These are phyloP conservation scores for Suncus etruscus DNA, from an alignment of 2,113 vertebrate genomes.

Conservation along the genomic window DNA sequence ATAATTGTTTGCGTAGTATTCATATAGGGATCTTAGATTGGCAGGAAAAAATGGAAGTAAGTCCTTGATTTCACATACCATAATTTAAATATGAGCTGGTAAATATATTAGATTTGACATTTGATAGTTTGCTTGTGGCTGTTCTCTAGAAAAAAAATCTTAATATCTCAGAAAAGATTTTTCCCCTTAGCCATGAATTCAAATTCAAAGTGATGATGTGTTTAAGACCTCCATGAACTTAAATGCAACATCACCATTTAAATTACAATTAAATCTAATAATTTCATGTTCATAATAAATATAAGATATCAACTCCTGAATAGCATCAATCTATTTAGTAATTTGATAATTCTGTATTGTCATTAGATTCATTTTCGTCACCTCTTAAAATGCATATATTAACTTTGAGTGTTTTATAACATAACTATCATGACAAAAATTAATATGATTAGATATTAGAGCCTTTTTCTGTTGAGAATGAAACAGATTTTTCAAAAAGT, in stretches of 20 bases:
- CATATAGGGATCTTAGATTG: not conserved
- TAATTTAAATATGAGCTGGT: not conserved
- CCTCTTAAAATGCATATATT: not conserved
- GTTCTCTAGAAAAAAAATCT: not conserved
- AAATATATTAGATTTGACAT: not conserved
- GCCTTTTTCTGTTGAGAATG: not conserved
- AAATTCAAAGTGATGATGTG: not conserved
- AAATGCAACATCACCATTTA: not conserved
- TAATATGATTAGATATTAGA: not conserved
- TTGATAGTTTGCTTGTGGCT: not conserved
- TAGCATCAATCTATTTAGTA: not conserved
- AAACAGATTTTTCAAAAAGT: not conserved
- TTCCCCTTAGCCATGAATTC: not conserved
- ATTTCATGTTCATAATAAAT: conserved; percentile 16
- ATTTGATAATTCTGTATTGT: not conserved
- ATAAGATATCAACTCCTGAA: not conserved
- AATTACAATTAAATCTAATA: not conserved
- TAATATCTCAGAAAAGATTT: not conserved
- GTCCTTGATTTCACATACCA: conserved; percentile 23
- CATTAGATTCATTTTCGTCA: not conserved
- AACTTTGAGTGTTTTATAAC: not conserved
- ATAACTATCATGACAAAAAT: not conserved
- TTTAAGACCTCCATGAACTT: not conserved
- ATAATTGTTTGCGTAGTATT: conserved; percentile 24
- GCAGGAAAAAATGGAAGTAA: not conserved